phyloP scores from a whole-genome alignment of 2,888 invertebrate species.

The Dynastes hyllus region DNA sequence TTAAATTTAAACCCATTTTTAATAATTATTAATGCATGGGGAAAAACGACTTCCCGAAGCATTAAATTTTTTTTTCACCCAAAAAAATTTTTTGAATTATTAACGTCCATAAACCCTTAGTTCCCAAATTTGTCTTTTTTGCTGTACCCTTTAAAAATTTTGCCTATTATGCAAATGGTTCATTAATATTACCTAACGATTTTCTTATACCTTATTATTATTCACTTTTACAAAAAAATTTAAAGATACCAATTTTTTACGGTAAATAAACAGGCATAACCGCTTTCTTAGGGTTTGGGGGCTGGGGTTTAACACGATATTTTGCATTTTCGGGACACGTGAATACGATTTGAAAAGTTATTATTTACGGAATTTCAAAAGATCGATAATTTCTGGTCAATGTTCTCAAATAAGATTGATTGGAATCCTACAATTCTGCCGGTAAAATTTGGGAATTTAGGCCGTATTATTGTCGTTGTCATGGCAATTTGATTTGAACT shows the following conservation, averaged over 20 bases:
- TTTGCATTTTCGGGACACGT: conserved; percentile 18
- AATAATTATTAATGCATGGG: not conserved
- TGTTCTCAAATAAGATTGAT: not conserved
- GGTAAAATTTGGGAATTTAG: conserved; percentile 43
- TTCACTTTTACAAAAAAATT: conserved; percentile 20
- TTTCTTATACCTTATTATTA: conserved; percentile 18
- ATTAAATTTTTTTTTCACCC: not conserved
- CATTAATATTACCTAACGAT: conserved; percentile 22
- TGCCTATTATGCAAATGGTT: conserved; percentile 37
- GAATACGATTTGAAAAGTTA: conserved; percentile 16
- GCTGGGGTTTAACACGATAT: not conserved
- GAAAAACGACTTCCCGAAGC: conserved; percentile 6
- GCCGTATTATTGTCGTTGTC: conserved; percentile 39
- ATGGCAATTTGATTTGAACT: conserved; percentile 31
- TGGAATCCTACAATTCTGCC: conserved; percentile 24
- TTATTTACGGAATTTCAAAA: conserved; percentile 3
- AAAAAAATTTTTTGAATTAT: conserved; percentile 30
- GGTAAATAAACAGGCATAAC: conserved; percentile 4
- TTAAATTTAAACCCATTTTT: no score
- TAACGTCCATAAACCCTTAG: conserved; percentile 8
- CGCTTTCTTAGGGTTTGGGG: not conserved
- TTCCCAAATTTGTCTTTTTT: not conserved
- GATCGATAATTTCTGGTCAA: conserved; percentile 17
- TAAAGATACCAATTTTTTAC: conserved; percentile 40
- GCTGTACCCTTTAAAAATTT: conserved; percentile 19